Base-by-base conservation (phyloP, 2,797 vertebrate genomes). In the Microtus agrestis region DNA sequence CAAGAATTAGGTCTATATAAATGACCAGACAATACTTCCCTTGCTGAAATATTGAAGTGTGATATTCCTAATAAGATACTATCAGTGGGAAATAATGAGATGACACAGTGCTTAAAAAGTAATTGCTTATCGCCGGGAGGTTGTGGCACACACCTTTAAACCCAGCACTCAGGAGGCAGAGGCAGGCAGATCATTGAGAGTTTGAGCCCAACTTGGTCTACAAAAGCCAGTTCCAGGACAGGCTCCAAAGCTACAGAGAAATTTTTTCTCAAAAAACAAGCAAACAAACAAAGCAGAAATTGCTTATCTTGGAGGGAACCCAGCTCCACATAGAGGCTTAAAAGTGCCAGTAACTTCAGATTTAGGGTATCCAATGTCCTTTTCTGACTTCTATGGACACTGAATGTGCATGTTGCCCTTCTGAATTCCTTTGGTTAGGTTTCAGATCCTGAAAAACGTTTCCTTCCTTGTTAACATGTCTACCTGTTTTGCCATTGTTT, bases 11-110 rank as follows among this genome's bases (percentile, higher is more conserved):
- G 34, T 87, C 1, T 43, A 21, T 86, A 81, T 17, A 77, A 25
- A 15, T 17, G 74, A 15, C 13, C 65, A 89, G 63, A 77, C 25
- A 94, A 27, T 25, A 37, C 48, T 82, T 11, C 23, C 34, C 27
- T 78, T 81, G 84, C 17, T n/a, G 56, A 95, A 86, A 46, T 54
- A 37, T 37, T 73, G 6, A 93, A 88, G 14, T 88, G 4, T 14
- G 29, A 85, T 65, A 17, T 91, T 5, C 37, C 23, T 63, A 59
- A 73, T 5, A 88, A 31, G 19, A 91, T n/a, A 5, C 25, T 6
- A 37, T 73, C 78, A 19, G 8, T 51, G 46, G 19, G 8, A 31
- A 78, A 8, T 78, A 21, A 78, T 51, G 15, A 31, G 46, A 78
- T 78, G 29, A 31, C 48, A 48, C 17, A 51, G 46, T 51, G 76